These are phyloP conservation scores for Orthonyx spaldingii DNA, from an alignment of 2,113 vertebrate species.

Conservation along the genomic window DNA sequence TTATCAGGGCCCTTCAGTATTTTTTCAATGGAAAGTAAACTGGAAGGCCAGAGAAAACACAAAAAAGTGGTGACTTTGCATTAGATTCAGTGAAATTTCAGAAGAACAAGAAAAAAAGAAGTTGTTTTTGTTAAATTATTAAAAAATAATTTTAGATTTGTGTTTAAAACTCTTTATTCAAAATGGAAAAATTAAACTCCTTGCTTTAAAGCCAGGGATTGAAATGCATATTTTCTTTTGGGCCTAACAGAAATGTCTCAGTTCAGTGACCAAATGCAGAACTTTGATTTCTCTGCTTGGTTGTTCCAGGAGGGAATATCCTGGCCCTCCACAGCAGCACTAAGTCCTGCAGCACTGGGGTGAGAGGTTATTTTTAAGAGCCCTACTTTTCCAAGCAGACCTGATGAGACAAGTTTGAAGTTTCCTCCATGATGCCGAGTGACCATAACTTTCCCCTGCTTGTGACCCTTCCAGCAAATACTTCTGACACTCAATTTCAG, in stretches of 20 bases:
- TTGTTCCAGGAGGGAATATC: neutral
- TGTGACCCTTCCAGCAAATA: neutral
- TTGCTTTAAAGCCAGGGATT: neutral
- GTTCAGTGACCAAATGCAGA: neutral
- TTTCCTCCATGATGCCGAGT: neutral
- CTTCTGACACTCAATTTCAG: neutral
- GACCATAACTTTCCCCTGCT: neutral
- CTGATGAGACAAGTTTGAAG: neutral
- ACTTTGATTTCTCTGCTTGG: neutral
- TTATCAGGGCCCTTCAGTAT: neutral
- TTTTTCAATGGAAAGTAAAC: neutral
- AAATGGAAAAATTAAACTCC: neutral
- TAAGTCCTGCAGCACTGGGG: neutral
- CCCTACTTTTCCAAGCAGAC: neutral
- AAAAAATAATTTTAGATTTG: neutral
- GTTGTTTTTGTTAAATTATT: neutral
- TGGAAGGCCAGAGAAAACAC: neutral
- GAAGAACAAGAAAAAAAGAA: rapidly evolving
- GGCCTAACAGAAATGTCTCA: neutral
- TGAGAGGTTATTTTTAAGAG: neutral
- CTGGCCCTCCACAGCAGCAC: neutral
- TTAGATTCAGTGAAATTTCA: neutral
- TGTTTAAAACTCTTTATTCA: neutral
- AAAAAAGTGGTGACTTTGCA: neutral
- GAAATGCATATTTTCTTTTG: neutral